Evolutionary conservation across 2,797 vertebrate genomes (phyloP).

Genomic region (Smutsia gigantea): DNA sequence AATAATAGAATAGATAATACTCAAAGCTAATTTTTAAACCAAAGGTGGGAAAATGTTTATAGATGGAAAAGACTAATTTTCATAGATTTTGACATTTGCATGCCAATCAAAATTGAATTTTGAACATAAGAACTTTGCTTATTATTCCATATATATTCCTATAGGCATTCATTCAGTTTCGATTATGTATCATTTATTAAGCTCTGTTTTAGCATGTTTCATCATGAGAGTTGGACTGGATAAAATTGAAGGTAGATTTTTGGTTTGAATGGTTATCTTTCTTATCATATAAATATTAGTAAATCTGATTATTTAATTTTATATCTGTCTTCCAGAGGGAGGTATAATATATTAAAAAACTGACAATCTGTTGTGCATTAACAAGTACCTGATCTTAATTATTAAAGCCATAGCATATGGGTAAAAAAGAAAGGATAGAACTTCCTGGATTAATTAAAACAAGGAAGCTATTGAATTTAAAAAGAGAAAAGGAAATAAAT

Average conservation of each 20-base stretch:
- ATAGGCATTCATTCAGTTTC: not conserved
- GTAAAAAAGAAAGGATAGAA: not conserved
- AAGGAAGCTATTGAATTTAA: not conserved
- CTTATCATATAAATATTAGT: not conserved
- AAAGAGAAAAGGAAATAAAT: not conserved
- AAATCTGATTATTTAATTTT: not conserved
- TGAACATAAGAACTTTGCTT: not conserved
- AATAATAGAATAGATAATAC: not conserved
- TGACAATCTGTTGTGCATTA: not conserved
- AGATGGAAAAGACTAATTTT: not conserved
- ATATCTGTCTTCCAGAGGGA: not conserved
- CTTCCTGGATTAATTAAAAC: not conserved
- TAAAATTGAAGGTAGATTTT: not conserved
- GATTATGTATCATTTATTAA: not conserved
- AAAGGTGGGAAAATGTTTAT: not conserved
- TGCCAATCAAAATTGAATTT: not conserved
- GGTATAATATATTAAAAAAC: not conserved
- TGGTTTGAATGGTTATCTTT: not conserved
- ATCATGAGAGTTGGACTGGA: not conserved
- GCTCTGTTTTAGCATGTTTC: not conserved
- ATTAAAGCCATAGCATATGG: not conserved
- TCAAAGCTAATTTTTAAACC: not conserved
- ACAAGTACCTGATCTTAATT: not conserved
- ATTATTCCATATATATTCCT: not conserved
- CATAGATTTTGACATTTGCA: not conserved